Evolutionary conservation across 2,888 invertebrate species (phyloP).

Genomic region (Pristionchus maxplancki): DNA sequence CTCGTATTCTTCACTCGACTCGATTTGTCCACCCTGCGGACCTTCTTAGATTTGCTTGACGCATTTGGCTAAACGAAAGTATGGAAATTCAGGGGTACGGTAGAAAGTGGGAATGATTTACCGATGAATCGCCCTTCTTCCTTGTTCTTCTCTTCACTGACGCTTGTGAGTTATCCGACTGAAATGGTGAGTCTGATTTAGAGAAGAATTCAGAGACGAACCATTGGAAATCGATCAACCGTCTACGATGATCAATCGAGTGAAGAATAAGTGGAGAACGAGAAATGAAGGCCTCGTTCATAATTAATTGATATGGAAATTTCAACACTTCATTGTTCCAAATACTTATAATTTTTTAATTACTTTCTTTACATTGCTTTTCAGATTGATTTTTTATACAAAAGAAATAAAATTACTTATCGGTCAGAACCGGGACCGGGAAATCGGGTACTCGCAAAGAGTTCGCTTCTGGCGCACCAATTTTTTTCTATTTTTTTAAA

Average conservation of each 20-base stretch:
- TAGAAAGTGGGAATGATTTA: background rate
- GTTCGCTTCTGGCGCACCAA: background rate
- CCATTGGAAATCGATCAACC: slow-evolving; percentile 7
- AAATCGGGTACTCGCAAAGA: background rate
- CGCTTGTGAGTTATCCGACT: slow-evolving; percentile 8
- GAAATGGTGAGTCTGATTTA: too few relatives aligned
- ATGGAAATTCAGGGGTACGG: background rate
- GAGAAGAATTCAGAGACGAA: background rate
- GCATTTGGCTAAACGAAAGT: background rate
- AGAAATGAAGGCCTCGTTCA: background rate
- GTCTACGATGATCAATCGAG: background rate
- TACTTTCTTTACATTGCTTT: background rate
- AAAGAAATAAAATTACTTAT: background rate
- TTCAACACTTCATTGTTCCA: too few relatives aligned
- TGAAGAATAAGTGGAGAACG: background rate
- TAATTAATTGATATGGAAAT: too few relatives aligned
- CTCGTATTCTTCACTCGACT: background rate
- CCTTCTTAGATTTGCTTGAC: slow-evolving; percentile 10
- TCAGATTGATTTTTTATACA: background rate
- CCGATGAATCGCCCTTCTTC: slow-evolving; percentile 22
- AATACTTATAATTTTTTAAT: background rate
- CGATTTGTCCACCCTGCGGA: background rate
- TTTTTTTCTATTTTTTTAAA: background rate
- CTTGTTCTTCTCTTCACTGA: background rate
- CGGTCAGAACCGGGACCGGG: background rate